These are phyloP conservation scores for Chrysomela aeneicollis DNA, from an alignment of 2,888 invertebrate species.

Conservation along the genomic window DNA sequence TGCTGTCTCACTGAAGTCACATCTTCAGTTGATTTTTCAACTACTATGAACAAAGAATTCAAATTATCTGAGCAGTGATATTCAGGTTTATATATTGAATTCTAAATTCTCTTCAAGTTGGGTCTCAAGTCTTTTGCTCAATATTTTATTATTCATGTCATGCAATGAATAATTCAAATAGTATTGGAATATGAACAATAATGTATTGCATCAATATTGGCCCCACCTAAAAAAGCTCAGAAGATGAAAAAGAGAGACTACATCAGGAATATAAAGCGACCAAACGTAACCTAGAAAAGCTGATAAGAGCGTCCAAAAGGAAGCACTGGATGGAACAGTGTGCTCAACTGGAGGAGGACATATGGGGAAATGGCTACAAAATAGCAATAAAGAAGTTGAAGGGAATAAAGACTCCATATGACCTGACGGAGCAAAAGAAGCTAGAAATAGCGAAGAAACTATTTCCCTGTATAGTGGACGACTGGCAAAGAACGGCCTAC, in stretches of 20 bases:
- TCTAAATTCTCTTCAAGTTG: not conserved
- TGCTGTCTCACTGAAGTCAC: not conserved
- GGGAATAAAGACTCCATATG: not conserved
- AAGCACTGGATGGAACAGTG: constrained; percentile 20
- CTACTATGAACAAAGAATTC: not conserved
- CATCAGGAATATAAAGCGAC: not conserved
- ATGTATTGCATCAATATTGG: too few relatives aligned
- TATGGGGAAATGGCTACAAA: constrained; percentile 31
- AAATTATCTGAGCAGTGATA: not conserved
- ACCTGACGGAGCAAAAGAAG: not conserved
- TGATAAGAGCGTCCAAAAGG: not conserved
- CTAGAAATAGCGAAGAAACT: constrained; percentile 2
- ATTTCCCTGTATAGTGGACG: constrained; percentile 10
- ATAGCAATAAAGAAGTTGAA: constrained; percentile 7
- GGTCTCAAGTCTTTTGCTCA: not conserved
- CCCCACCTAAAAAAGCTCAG: too few relatives aligned
- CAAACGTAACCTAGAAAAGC: not conserved
- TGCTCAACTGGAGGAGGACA: constrained; percentile 21
- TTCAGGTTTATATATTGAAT: not conserved
- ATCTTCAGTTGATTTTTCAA: not conserved
- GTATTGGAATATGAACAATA: not conserved
- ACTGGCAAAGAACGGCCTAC: not conserved
- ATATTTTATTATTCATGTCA: not conserved
- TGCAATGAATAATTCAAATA: too few relatives aligned
- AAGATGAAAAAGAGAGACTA: not conserved